Conservation (phyloP, 2,797 vertebrate genomes). For the Chelonia mydas region DNA sequence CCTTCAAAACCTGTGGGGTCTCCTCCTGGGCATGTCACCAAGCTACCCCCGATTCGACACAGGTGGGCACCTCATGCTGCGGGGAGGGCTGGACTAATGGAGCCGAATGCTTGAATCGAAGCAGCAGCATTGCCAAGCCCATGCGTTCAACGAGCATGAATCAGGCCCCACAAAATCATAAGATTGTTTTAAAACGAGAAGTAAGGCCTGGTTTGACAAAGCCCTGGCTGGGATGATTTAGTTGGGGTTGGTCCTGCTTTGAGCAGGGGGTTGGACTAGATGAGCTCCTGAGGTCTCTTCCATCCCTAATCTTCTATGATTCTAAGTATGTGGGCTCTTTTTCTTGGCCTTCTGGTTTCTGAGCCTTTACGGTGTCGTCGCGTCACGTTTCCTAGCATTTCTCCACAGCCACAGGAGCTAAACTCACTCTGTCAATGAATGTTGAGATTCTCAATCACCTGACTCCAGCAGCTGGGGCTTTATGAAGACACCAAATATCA, state of each 20-base stretch:
- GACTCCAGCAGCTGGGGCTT: not conserved
- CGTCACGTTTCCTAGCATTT: not conserved
- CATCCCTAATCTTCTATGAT: no score
- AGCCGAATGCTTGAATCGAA: no score
- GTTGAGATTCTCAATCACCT: not conserved
- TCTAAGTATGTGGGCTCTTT: not conserved
- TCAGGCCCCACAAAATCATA: not conserved
- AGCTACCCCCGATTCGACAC: not conserved
- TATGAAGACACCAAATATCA: not conserved
- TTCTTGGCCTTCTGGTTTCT: not conserved
- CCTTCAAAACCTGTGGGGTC: not conserved
- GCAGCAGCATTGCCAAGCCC: not conserved
- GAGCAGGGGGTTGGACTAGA: no score
- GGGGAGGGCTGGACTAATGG: not conserved
- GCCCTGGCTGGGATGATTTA: no score
- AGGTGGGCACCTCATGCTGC: not conserved
- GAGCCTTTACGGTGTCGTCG: not conserved
- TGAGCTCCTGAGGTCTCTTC: no score
- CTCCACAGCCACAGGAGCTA: not conserved
- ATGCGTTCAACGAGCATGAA: rapidly evolving
- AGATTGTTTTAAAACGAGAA: not conserved
- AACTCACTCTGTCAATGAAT: not conserved
- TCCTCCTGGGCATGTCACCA: not conserved
- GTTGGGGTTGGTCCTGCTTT: no score
- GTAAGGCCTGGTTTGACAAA: not conserved